Evolutionary conservation across 1,140 invertebrate genomes (phyloP), one percentile per base, ranked within the genome.

Genomic region (Lepidostoma basale): DNA sequence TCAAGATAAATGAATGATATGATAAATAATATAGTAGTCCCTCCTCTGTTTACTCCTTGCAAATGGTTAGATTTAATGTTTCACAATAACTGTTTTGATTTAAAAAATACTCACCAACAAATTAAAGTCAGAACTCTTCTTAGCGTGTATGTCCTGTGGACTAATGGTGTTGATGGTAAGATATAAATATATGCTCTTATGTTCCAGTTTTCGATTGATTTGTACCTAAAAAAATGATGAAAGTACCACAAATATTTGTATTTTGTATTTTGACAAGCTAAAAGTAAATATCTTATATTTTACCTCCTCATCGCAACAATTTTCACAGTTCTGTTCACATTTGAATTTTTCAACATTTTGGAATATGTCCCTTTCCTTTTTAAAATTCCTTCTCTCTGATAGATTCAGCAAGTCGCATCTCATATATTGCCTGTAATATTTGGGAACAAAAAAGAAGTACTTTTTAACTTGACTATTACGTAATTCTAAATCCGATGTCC

Each of bases 361-460:
- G 8, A 20, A 56, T 16, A 20, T 30, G 14, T 56, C 28, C 28
- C 22, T 18, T n/a, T 33, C 23, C 22, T 56, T 56, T 10, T 39
- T 60, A 4, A 60, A 42, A 44, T 42, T n/a, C 3, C 56, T 36
- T n/a, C 56, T 60, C 14, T 60, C 56, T n/a, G 56, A 3, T 12
- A 60, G 56, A 42, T 60, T 39, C 14, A 60, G 42, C 22, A 60
- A 26, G 22, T 60, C 22, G 22, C 56, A 60, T 60, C 56, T 42
- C n/a, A 60, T 23, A 42, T 60, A 39, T 25, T 10, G 6, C n/a
- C 56, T 60, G 25, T 6, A 33, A 33, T 33, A 33, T 33, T 33
- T 33, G 5, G 5, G 30, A 33, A 33, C 12, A 26, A 14, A 60
- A 56, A 56, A 14, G 14, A 20, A n/a, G 22, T 54, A 33, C 6